Percentiles rank a stretch among this genome's conserved stretches.
Conservation (phyloP, 2,113 vertebrate species). For the Gracilinanus agilis region DNA sequence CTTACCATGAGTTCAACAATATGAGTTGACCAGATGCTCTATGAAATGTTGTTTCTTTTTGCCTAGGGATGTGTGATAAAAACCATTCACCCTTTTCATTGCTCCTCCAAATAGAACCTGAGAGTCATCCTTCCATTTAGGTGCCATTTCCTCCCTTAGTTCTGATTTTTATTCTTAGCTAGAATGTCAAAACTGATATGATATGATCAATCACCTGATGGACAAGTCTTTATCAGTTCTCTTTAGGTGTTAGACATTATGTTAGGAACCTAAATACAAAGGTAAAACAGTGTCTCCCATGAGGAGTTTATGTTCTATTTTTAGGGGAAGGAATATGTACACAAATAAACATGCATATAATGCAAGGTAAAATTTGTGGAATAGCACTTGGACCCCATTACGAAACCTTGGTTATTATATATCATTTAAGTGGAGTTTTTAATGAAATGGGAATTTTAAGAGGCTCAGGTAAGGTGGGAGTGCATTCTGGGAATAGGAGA, state of each 20-base stretch:
- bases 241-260: background rate
- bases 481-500: background rate
- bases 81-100: background rate
- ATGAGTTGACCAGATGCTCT: background rate
- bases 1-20: constrained; percentile 1
- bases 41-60: background rate
- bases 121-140: background rate
- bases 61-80: background rate
- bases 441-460: background rate
- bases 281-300: background rate
- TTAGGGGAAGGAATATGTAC: background rate
- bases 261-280: background rate
- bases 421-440: background rate
- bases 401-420: background rate
- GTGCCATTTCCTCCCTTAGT: background rate
- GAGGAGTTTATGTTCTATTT: background rate
- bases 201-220: background rate
- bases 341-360: background rate
- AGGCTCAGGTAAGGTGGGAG: background rate
- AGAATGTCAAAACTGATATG: background rate
- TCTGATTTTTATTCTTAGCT: background rate
- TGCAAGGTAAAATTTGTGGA: background rate
- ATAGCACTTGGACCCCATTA: background rate
- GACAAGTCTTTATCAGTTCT: background rate
- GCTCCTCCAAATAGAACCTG: background rate